These are phyloP conservation scores for Drosophila mayaguana DNA, from an alignment of 2,888 invertebrate species.

Conservation along the genomic window DNA sequence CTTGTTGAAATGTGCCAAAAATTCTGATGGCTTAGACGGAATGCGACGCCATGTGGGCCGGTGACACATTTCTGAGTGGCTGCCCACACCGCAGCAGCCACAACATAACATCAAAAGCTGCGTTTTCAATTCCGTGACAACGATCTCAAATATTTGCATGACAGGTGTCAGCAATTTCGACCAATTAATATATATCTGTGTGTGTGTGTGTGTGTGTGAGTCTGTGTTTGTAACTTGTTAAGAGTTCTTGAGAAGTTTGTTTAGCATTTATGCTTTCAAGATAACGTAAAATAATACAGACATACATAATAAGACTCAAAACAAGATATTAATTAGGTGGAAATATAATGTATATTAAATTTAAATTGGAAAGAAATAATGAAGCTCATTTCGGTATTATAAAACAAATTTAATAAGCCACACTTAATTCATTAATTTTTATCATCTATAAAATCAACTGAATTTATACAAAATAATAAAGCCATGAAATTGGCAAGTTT, in stretches of 20 bases:
- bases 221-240: not conserved
- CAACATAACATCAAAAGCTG: constrained; percentile 34
- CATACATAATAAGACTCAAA: too few relatives aligned
- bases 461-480: not conserved
- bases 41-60: constrained; percentile 25
- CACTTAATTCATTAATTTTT: not conserved
- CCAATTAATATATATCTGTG: constrained; percentile 40
- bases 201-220: not conserved
- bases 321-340: not conserved
- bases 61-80: constrained; percentile 35
- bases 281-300: not conserved
- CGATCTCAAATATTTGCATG: constrained; percentile 54
- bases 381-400: not conserved
- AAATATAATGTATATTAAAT: constrained; percentile 1
- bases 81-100: constrained; percentile 21
- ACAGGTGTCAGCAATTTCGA: constrained; percentile 67
- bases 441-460: not conserved
- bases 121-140: constrained; percentile 39
- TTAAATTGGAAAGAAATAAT: not conserved
- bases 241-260: not conserved
- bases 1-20: constrained; percentile 32
- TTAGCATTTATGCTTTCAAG: not conserved
- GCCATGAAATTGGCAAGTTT: not conserved
- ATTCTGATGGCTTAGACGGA: constrained; percentile 17
- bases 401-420: not conserved